Evolutionary conservation across 2,888 invertebrate genomes (phyloP).

Genomic region (Ischnura elegans): DNA sequence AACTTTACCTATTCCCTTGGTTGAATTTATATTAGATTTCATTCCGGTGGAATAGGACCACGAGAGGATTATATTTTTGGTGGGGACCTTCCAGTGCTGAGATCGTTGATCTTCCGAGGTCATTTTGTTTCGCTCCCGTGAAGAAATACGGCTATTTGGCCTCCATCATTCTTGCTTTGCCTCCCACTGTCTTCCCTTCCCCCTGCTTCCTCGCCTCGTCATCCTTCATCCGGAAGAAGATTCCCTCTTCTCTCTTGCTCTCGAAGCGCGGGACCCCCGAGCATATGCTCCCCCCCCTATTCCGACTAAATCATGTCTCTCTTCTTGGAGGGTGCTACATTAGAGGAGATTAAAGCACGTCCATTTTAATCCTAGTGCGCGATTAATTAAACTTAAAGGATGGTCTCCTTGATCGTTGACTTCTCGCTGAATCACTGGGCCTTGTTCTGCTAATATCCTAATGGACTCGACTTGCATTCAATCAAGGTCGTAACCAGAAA

Average conservation of each 20-base stretch:
- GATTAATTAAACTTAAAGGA: too few relatives aligned
- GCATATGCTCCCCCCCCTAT: background rate
- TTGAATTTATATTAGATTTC: background rate
- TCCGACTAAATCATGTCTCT: background rate
- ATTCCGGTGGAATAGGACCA: background rate
- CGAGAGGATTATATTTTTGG: constrained; percentile 32
- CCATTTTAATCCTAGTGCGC: too few relatives aligned
- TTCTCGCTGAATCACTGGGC: too few relatives aligned
- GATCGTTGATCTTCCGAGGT: background rate
- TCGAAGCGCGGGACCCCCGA: too few relatives aligned
- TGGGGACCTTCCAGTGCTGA: background rate
- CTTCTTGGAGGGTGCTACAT: too few relatives aligned
- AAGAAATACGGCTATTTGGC: constrained; percentile 37
- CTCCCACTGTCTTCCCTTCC: constrained; percentile 68
- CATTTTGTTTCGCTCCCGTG: background rate
- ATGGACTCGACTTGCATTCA: too few relatives aligned
- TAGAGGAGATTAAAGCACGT: too few relatives aligned
- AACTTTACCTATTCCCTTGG: too few relatives aligned
- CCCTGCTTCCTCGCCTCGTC: constrained; percentile 64
- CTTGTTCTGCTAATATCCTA: too few relatives aligned
- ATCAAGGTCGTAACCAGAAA: too few relatives aligned
- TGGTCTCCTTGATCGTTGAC: too few relatives aligned
- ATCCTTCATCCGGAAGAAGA: constrained; percentile 2
- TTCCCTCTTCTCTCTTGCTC: background rate
- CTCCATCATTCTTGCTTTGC: constrained; percentile 48